These are phyloP conservation scores for Penaeus vannamei DNA, from an alignment of 1,140 invertebrate genomes.

Conservation along the genomic window DNA sequence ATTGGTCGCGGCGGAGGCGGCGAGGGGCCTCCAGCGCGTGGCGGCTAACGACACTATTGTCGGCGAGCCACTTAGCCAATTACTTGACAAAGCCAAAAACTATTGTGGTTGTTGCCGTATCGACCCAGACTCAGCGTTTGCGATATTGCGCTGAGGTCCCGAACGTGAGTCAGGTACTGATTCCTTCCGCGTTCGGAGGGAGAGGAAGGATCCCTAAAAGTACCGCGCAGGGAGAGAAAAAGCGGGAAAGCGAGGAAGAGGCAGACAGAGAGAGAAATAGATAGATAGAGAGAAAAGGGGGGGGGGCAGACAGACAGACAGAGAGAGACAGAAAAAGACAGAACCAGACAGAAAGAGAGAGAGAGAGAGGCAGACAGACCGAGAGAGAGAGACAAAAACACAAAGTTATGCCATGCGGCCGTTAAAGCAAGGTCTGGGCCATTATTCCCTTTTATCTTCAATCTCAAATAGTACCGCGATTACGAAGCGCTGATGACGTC, in stretches of 20 bases:
- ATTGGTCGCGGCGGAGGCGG: conserved; percentile 7
- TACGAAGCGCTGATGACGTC: no score
- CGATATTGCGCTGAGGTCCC: no score
- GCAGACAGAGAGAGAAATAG: background rate
- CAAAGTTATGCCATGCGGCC: background rate
- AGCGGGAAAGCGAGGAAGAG: background rate
- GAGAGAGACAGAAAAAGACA: background rate
- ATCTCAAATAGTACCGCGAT: no score
- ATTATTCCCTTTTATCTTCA: no score
- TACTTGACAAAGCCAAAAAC: conserved; percentile 59
- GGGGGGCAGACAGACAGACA: background rate
- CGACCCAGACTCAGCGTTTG: conserved; percentile 17
- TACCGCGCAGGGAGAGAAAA: background rate
- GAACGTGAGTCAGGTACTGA: no score
- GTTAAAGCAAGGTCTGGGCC: no score
- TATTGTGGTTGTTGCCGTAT: conserved; percentile 46
- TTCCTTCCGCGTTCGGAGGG: no score
- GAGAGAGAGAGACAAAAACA: conserved; percentile 5
- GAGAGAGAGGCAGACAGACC: conserved; percentile 14
- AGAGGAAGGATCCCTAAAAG: no score
- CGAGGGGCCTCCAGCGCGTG: conserved; percentile 34
- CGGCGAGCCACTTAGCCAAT: conserved; percentile 54
- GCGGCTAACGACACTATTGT: conserved; percentile 57
- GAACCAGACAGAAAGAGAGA: background rate
- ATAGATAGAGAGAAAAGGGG: background rate